A percentile compares a stretch with the other conserved stretches of the same genome.
Evolutionary conservation across 2,888 invertebrate species (phyloP).

Genomic region (Drosophila anomalata): DNA sequence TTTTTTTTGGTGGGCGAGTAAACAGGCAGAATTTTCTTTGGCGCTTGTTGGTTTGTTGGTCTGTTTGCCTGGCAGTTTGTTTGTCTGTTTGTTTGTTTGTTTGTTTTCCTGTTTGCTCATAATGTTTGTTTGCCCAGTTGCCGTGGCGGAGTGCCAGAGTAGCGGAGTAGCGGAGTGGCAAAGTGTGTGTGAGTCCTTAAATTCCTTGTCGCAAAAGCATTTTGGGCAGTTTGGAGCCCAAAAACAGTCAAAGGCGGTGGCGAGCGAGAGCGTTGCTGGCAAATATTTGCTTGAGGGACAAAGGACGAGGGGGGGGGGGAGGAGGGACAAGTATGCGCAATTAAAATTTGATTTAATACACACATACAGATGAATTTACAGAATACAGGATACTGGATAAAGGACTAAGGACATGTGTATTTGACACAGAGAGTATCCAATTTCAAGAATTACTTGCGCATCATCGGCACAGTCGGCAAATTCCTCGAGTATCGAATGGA

Average conservation of each 20-base stretch:
- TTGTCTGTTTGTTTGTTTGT: conserved; percentile 62
- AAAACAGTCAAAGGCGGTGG: conserved; percentile 71
- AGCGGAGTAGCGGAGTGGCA: conserved; percentile 8
- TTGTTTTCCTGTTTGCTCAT: conserved; percentile 44
- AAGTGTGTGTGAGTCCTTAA: conserved; percentile 51
- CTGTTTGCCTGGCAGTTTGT: conserved; percentile 41
- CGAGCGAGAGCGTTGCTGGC: conserved; percentile 62
- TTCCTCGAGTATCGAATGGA: conserved; percentile 83
- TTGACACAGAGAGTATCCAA: conserved; percentile 79
- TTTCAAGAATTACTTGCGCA: conserved; percentile 82
- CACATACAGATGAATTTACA: conserved; percentile 31
- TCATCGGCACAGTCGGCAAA: conserved; percentile 72
- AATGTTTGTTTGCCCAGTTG: conserved; percentile 63
- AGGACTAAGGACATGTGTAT: conserved; percentile 29
- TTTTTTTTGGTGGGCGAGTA: conserved; percentile 15
- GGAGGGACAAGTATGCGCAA: conserved; percentile 81
- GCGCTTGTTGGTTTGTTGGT: conserved; percentile 60
- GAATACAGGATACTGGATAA: neutral
- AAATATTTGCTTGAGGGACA: conserved; percentile 70
- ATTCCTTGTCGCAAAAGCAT: conserved; percentile 73
- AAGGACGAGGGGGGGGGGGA: no score
- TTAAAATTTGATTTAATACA: conserved; percentile 81
- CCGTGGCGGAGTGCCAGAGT: conserved; percentile 17
- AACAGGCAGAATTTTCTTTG: conserved; percentile 35
- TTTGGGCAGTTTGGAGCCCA: conserved; percentile 37